These are phyloP conservation scores for Stegophylla sp. DNA, from an alignment of 2,888 invertebrate species.

Conservation along the genomic window DNA sequence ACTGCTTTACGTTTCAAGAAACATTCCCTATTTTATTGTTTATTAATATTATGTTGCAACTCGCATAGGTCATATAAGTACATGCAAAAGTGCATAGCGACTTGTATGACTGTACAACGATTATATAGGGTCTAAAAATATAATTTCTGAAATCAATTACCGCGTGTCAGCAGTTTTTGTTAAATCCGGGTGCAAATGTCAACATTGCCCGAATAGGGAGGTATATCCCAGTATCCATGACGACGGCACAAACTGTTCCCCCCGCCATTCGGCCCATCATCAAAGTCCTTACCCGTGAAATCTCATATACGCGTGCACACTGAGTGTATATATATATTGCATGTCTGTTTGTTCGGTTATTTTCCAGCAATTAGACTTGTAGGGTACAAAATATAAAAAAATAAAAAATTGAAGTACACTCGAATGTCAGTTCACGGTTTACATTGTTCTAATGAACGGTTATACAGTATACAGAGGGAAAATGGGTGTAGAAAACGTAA, in stretches of 20 bases:
- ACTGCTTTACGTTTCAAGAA: too few relatives aligned
- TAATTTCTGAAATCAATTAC: constrained; percentile 56
- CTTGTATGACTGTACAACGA: constrained; percentile 4
- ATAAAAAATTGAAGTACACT: constrained; percentile 37
- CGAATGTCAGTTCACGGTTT: constrained; percentile 41
- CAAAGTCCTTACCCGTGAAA: constrained; percentile 38
- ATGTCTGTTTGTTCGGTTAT: constrained; percentile 54
- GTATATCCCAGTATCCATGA: constrained; percentile 57
- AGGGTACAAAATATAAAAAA: constrained; percentile 30
- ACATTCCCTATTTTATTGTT: too few relatives aligned
- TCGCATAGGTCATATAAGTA: neutral
- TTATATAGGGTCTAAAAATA: constrained; percentile 49
- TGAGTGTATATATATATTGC: constrained; percentile 15
- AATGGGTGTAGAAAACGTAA: neutral
- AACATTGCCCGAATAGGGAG: constrained; percentile 53
- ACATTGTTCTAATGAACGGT: constrained; percentile 57
- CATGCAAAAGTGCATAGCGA: constrained; percentile 3
- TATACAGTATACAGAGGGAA: constrained; percentile 30
- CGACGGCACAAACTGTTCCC: constrained; percentile 58
- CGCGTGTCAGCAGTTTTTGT: constrained; percentile 55
- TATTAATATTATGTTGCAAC: too few relatives aligned
- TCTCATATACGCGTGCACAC: constrained; percentile 7
- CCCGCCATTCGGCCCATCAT: neutral
- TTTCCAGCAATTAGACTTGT: constrained; percentile 59
- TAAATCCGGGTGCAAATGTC: constrained; percentile 59